Base-by-base conservation (phyloP, 53 echinoderm and acorn worm genomes). In the Actinopyga echinites region DNA sequence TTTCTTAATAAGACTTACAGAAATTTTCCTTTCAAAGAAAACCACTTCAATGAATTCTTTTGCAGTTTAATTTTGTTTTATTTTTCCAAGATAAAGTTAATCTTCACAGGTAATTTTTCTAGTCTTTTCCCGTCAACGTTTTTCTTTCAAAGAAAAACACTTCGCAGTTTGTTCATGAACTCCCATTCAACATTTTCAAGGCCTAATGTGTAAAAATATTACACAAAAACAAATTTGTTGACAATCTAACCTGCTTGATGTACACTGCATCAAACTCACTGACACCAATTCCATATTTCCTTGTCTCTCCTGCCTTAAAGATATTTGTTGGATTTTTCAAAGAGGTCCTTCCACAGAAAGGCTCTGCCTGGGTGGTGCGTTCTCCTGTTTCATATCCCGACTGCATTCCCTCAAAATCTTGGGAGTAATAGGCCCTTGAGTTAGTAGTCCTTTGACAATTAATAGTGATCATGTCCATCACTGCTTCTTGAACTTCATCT, bases 271-370 rank as follows among this genome's bases (percentile, higher is more conserved):
- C 65, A 65, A 82, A 54, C 20, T 32, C 82, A 65, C 31, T 65
- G 30, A 82, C 25, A 25, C 15, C 42, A 8, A 44, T 49, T 8
- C 82, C 8, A 34, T 82, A 22, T 17, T 15, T 49, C 9, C 13
- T 49, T 2, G 63, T 75, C 17, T 30, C 49, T 38, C 66, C 89
- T 20, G 82, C 75, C 8, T 71, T 19, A 53, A 86, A 95, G 56
- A 95, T 26, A 42, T 26, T 54, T 5, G 15, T 17, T 1, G 95
- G 92, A 61, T 88, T 86, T 57, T 86, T 95, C 58, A 86, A 35
- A 8, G 90, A 95, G 11, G 83, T 74, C 17, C 90, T 63, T 2
- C 92, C 92, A 31, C 95, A 95, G 53, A 37, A 92, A 0, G 95
- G 87, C 49, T 92, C 92, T 34, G 40, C 54, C 44, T 92, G 90